phyloP scores from a whole-genome alignment of 2,797 vertebrate species.

The Tragelaphus eurycerus region DNA sequence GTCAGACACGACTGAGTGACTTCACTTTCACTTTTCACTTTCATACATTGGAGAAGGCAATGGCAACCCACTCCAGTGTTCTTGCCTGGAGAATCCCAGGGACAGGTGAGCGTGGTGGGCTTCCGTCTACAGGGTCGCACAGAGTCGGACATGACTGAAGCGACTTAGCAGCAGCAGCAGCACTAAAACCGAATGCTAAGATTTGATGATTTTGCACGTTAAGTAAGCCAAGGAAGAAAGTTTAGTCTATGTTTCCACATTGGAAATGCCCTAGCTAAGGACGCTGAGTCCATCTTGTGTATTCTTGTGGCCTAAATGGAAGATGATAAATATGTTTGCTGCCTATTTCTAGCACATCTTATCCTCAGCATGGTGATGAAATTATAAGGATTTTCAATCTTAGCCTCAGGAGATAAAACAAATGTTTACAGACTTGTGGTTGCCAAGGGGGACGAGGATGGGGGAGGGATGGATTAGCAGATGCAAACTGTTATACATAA shows the following conservation, averaged over 20 bases:
- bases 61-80: no score
- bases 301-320: not conserved
- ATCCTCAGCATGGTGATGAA: not conserved
- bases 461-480: not conserved
- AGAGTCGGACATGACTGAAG: no score
- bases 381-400: not conserved
- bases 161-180: no score
- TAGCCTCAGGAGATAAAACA: not conserved
- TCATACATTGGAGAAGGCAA: no score
- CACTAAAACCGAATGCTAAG: not conserved
- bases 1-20: no score
- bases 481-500: not conserved
- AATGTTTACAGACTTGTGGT: not conserved
- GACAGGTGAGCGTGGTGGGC: no score
- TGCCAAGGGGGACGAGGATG: not conserved
- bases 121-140: no score
- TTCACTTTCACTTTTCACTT: no score
- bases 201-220: not conserved
- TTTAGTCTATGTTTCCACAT: not conserved
- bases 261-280: not conserved
- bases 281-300: rapidly evolving
- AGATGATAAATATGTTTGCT: not conserved
- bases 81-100: no score
- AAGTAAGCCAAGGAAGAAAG: not conserved
- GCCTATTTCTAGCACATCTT: not conserved